Evolutionary conservation across 1,140 invertebrate species (phyloP), one percentile per base, ranked within the genome.

Genomic region (Reticulitermes speratus): DNA sequence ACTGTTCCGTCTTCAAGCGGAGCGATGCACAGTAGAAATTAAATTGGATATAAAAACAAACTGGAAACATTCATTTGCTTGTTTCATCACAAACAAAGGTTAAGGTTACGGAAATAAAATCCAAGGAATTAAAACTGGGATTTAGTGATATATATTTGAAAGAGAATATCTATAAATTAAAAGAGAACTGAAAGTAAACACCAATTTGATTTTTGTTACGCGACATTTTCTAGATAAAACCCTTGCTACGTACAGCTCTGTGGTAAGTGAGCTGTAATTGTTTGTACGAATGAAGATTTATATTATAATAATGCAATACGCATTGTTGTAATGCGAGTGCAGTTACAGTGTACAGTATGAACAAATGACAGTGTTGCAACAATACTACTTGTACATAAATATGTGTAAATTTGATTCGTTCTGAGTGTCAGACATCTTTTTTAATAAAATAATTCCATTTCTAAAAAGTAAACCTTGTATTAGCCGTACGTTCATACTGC

Each of bases 381-480:
- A 25, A 75, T 75, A 75, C n/a, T 75, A 25, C 65, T 75, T 75
- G 65, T 75, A 75, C 25, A 75, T 75, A 75, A 25, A 75, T 75
- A 30, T 30, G 25, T 75, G 65, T 30, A 8, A 75, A 30, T 75
- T 75, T 75, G 25, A 75, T 75, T n/a, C 65, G 7, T 75, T 25
- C 8, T 25, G 65, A 11, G n/a, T 75, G 25, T 30, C 65, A 75
- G 16, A 19, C 65, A 75, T 1, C 25, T n/a, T 75, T 75, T 75
- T 75, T 19, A 19, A 59, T 59, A 75, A 75, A 11, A 30, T 75
- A 75, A 75, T 75, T 30, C 55, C 2, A 59, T 59, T 59, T 59
- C 12, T 8, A 2, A 30, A 30, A 30, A 25, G n/a, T 14, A 30
- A 30, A 75, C 25, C n/a, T 25, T 25, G 7, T 9, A 16, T 75